Conservation (phyloP, 2,888 invertebrate genomes). For the Heliconius charithonia region DNA sequence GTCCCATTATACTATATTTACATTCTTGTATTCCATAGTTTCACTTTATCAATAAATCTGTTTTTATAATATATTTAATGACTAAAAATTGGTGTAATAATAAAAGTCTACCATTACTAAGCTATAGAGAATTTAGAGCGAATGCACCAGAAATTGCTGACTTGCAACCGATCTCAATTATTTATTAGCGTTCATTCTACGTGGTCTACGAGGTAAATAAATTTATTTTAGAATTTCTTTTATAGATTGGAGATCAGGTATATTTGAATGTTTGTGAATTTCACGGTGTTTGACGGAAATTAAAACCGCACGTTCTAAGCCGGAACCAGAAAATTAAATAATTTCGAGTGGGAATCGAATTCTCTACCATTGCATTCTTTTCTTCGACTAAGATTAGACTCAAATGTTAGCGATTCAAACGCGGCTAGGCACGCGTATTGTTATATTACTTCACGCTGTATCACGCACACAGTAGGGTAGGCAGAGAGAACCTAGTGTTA, state of each 20-base stretch:
- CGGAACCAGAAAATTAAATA: too few species aligned
- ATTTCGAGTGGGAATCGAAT: too few species aligned
- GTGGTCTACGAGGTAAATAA: slow-evolving; percentile 36
- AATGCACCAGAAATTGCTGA: slow-evolving; percentile 57
- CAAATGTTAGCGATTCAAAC: too few species aligned
- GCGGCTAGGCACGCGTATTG: too few species aligned
- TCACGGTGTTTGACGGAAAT: not conserved
- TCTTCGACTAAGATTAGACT: too few species aligned
- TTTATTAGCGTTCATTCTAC: slow-evolving; percentile 43
- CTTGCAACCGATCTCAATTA: slow-evolving; percentile 54
- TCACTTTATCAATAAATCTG: not conserved
- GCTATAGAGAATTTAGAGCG: slow-evolving; percentile 33
- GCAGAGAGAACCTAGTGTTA: too few species aligned
- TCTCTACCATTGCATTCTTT: too few species aligned
- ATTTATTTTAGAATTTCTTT: slow-evolving; percentile 41
- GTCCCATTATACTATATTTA: not conserved
- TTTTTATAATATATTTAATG: not conserved
- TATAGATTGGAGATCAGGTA: not conserved
- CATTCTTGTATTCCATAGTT: not conserved
- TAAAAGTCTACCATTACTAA: slow-evolving; percentile 23
- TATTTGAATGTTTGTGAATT: too few species aligned
- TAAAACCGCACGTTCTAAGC: not conserved
- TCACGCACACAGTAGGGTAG: too few species aligned
- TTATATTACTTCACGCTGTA: too few species aligned
- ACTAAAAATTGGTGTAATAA: not conserved